These are phyloP conservation scores for Thoracochromis brauschi DNA, from an alignment of 2,113 vertebrate genomes.

Conservation along the genomic window DNA sequence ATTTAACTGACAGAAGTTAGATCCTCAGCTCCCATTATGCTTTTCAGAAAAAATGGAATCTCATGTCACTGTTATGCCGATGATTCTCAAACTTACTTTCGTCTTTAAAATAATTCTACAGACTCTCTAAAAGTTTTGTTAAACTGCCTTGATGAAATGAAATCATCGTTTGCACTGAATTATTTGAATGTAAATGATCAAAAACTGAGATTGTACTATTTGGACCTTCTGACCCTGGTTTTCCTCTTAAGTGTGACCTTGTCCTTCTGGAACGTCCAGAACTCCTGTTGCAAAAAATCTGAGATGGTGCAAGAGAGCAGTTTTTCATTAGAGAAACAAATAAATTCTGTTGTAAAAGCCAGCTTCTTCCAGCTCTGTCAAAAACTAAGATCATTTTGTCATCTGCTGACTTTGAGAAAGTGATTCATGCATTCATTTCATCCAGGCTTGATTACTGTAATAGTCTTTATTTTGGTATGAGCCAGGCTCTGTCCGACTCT, in stretches of 20 bases:
- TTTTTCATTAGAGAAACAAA: not conserved
- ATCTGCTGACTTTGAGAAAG: not conserved
- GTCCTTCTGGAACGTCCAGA: not conserved
- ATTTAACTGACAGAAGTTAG: not conserved
- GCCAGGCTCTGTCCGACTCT: not conserved
- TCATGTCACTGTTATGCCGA: not conserved
- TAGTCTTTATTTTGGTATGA: not conserved
- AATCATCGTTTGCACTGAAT: not conserved
- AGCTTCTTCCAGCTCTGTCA: not conserved
- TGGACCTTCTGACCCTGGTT: rapidly evolving
- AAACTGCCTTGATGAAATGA: not conserved
- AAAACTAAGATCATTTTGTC: not conserved
- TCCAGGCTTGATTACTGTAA: not conserved
- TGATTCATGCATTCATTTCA: not conserved
- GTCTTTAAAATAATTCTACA: not conserved
- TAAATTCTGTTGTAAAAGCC: not conserved
- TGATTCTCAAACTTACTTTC: not conserved
- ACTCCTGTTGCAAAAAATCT: not conserved
- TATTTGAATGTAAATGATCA: not conserved
- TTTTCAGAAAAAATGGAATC: not conserved
- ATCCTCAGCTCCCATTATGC: not conserved
- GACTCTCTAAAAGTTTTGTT: not conserved
- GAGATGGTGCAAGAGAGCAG: not conserved
- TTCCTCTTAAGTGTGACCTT: not conserved
- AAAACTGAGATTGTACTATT: not conserved